These are phyloP conservation scores for Noctua janthe DNA, from an alignment of 2,888 invertebrate genomes.

Conservation along the genomic window DNA sequence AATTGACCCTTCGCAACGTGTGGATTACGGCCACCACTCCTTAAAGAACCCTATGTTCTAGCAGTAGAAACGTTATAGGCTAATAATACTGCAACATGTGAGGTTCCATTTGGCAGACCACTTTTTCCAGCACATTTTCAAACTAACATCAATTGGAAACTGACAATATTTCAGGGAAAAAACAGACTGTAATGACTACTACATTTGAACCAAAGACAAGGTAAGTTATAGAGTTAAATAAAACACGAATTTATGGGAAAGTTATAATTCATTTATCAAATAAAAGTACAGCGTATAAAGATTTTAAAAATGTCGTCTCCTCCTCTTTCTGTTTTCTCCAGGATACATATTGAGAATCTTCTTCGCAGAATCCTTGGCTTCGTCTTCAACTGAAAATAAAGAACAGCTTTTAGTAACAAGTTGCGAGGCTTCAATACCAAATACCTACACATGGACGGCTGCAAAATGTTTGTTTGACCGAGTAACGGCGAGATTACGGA, in stretches of 20 bases:
- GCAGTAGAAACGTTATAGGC: not conserved
- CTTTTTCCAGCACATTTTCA: not conserved
- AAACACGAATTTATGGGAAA: slow-evolving; percentile 3
- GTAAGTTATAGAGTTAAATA: not conserved
- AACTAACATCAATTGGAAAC: not conserved
- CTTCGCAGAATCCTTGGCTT: slow-evolving; percentile 70
- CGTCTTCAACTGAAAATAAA: slow-evolving; percentile 74
- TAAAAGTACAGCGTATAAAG: not conserved
- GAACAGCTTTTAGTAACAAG: not conserved
- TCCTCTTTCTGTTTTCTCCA: slow-evolving; percentile 71
- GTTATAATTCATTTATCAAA: slow-evolving; percentile 7
- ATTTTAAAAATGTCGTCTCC: slow-evolving; percentile 50
- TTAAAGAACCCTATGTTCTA: not conserved
- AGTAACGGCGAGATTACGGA: not conserved
- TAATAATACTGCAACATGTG: not conserved
- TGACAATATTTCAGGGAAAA: not conserved
- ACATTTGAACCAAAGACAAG: not conserved
- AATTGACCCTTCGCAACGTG: no score
- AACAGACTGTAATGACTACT: not conserved
- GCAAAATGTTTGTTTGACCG: not conserved
- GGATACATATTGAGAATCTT: slow-evolving; percentile 78
- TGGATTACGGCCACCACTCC: not conserved
- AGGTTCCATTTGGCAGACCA: not conserved
- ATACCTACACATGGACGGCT: not conserved
- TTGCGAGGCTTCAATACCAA: not conserved